These are phyloP conservation scores for Scolopax rusticola DNA, from an alignment of 2,797 vertebrate genomes.

Conservation along the genomic window DNA sequence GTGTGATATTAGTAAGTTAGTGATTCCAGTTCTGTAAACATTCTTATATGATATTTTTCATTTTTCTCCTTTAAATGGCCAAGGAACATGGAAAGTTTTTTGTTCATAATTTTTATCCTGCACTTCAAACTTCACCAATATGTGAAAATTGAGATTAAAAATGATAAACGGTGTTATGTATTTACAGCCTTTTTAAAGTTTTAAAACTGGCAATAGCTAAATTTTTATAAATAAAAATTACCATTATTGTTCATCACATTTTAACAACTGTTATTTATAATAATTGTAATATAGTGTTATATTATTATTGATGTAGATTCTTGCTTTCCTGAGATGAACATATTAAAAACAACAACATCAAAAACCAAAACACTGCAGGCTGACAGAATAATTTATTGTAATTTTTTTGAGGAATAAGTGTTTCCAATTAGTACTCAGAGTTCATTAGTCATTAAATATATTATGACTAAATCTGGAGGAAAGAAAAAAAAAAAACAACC, in stretches of 20 bases:
- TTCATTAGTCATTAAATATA: neutral
- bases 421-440: neutral
- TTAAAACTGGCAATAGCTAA: constrained; percentile 13
- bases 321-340: constrained; percentile 36
- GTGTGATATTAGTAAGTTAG: neutral
- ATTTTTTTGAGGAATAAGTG: neutral
- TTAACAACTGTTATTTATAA: constrained; percentile 72
- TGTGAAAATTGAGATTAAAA: neutral
- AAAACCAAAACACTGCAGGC: neutral
- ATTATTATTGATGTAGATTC: constrained; percentile 62
- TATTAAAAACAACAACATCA: neutral
- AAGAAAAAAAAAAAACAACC: neutral
- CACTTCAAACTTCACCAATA: neutral
- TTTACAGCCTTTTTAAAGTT: constrained; percentile 5
- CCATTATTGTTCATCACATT: constrained; percentile 59
- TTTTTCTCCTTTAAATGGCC: neutral
- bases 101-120: neutral
- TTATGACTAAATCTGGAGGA: neutral
- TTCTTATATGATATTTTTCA: neutral
- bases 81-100: neutral
- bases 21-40: neutral
- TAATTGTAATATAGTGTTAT: neutral
- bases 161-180: neutral
- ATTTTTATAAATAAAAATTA: constrained; percentile 56
- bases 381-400: neutral